These are phyloP conservation scores for Notothenia coriiceps DNA, from an alignment of 2,113 vertebrate genomes.

Conservation along the genomic window DNA sequence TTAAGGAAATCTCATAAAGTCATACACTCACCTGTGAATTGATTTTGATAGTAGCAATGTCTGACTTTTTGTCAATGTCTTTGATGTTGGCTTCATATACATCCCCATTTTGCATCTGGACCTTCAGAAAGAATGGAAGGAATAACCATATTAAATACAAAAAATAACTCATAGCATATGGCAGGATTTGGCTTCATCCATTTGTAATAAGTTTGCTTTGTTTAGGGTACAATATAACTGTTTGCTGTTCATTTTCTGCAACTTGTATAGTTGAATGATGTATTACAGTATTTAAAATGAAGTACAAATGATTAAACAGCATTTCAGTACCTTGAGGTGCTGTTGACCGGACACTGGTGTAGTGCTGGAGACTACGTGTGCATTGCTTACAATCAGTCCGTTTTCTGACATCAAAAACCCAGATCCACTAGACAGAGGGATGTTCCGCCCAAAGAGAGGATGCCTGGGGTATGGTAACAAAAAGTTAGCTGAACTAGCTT, in stretches of 20 bases:
- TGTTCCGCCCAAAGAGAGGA: constrained; percentile 91
- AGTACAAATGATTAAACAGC: constrained; percentile 30
- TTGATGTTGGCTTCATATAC: constrained; percentile 90
- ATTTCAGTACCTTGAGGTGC: constrained; percentile 89
- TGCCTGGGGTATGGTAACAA: constrained; percentile 81
- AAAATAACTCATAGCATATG: background rate
- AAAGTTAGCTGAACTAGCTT: background rate
- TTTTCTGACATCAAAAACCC: constrained; percentile 94
- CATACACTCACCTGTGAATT: constrained; percentile 85
- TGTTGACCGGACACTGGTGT: constrained; percentile 87
- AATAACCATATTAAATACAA: background rate
- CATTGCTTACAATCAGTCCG: constrained; percentile 94
- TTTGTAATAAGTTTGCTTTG: background rate
- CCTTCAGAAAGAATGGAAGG: constrained; percentile 56
- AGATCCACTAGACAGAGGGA: constrained; percentile 93
- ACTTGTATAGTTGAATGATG: too few species aligned
- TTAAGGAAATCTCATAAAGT: background rate
- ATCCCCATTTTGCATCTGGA: constrained; percentile 91
- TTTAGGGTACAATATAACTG: background rate
- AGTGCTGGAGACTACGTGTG: constrained; percentile 91
- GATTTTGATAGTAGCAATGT: constrained; percentile 95
- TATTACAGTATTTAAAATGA: background rate
- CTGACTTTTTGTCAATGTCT: constrained; percentile 95
- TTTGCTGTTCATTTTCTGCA: background rate
- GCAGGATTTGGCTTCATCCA: background rate